Evolutionary conservation across 2,888 invertebrate species (phyloP).

Genomic region (Philaethria dido): DNA sequence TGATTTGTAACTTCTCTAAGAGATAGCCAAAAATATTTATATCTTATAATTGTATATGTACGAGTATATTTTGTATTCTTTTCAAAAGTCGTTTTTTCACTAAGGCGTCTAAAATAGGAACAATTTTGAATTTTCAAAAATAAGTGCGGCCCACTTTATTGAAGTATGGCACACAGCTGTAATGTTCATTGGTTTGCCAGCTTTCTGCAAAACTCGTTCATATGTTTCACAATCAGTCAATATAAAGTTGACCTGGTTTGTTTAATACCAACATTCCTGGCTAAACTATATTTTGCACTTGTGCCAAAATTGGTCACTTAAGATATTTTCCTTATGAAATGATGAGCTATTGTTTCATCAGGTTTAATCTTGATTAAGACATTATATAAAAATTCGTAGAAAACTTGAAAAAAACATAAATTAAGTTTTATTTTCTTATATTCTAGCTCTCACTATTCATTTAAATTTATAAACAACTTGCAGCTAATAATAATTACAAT

Average conservation of each 20-base stretch:
- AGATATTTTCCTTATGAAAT: background rate
- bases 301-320: background rate
- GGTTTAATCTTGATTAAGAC: too few species aligned
- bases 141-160: background rate
- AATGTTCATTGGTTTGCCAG: slow-evolving; percentile 5
- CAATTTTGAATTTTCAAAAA: background rate
- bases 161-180: background rate
- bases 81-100: too few species aligned
- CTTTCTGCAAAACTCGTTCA: slow-evolving; percentile 20
- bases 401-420: background rate
- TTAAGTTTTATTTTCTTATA: too few species aligned
- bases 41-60: too few species aligned
- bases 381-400: too few species aligned
- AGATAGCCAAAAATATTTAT: too few species aligned
- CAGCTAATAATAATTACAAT: too few species aligned
- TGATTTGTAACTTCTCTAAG: too few species aligned
- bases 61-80: too few species aligned
- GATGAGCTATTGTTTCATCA: background rate
- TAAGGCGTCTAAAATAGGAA: background rate
- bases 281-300: slow-evolving; percentile 24
- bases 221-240: slow-evolving; percentile 36
- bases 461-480: too few species aligned
- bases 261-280: slow-evolving; percentile 39
- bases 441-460: too few species aligned
- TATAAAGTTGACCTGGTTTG: slow-evolving; percentile 41